Percentiles rank a stretch among this genome's conserved stretches.
phyloP scores from a whole-genome alignment of 2,797 vertebrate genomes.

The Semotilus atromaculatus region DNA sequence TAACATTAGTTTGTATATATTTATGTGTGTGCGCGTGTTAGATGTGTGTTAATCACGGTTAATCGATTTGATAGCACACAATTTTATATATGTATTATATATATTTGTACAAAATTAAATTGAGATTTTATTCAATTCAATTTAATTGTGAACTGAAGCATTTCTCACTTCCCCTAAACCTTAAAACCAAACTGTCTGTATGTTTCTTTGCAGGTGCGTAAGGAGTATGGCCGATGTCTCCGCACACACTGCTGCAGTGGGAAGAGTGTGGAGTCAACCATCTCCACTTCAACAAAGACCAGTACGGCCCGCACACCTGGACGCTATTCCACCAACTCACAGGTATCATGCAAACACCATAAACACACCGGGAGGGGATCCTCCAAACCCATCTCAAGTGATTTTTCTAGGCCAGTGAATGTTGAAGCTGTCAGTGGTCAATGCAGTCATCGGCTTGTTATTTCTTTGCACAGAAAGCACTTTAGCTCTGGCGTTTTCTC shows the following conservation, averaged over 20 bases:
- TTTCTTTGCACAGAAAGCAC: conserved; percentile 21
- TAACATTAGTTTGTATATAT: background rate
- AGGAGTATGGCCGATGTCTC: conserved; percentile 97
- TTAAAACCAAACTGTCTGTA: background rate
- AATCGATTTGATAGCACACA: no score
- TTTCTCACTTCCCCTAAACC: background rate
- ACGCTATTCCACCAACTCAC: conserved; percentile 96
- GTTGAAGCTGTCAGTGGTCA: conserved; percentile 39
- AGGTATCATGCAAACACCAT: conserved; percentile 77
- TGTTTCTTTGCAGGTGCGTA: conserved; percentile 84
- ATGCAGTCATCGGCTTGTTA: conserved; percentile 29
- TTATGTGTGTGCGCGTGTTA: no score
- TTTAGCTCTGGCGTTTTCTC: conserved; percentile 17
- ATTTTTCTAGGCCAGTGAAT: conserved; percentile 35
- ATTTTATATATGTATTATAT: no score
- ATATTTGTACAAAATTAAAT: background rate
- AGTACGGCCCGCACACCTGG: conserved; percentile 93
- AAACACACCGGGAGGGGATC: conserved; percentile 29
- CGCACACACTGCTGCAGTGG: conserved; percentile 96
- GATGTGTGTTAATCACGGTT: no score
- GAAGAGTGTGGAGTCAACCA: conserved; percentile 96
- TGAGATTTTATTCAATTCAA: background rate
- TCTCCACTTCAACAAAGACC: conserved; percentile 95
- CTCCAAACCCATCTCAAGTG: conserved; percentile 10
- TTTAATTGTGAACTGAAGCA: background rate